These are phyloP conservation scores for Mercenaria mercenaria DNA, from an alignment of 1,140 invertebrate genomes.

Conservation along the genomic window DNA sequence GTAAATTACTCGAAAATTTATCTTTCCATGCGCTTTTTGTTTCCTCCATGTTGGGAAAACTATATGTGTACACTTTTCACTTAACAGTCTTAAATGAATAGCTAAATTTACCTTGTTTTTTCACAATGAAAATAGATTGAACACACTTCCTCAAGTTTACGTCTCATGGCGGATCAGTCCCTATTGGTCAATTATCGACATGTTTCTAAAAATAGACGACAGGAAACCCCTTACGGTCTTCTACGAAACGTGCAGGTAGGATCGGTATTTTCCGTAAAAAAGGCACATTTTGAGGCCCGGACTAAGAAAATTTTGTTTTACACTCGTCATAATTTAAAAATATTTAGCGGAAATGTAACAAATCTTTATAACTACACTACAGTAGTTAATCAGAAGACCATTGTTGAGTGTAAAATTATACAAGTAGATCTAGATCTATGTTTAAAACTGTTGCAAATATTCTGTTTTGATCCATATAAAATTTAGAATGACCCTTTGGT, in stretches of 20 bases:
- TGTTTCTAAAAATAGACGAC: not conserved
- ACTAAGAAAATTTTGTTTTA: too few species aligned
- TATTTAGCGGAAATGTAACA: too few species aligned
- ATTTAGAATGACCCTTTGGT: too few species aligned
- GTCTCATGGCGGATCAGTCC: not conserved
- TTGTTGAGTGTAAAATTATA: too few species aligned
- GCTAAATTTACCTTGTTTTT: not conserved
- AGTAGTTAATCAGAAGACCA: too few species aligned
- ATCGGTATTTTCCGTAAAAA: not conserved
- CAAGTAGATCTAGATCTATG: too few species aligned
- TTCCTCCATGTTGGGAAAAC: not conserved
- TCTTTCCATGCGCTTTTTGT: slow-evolving; percentile 5
- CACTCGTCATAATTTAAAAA: too few species aligned
- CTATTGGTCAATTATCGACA: not conserved
- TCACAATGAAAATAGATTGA: not conserved
- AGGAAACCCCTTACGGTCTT: not conserved
- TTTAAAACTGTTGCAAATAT: too few species aligned
- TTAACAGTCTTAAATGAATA: not conserved
- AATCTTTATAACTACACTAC: too few species aligned
- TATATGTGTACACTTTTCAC: not conserved
- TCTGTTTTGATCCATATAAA: too few species aligned
- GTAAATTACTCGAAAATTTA: slow-evolving; percentile 41
- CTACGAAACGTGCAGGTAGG: not conserved
- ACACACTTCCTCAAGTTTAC: slow-evolving; percentile 6
- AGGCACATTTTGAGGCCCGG: not conserved